These are phyloP conservation scores for Hippocampus kuda DNA, from an alignment of 2,797 vertebrate genomes.

Conservation along the genomic window DNA sequence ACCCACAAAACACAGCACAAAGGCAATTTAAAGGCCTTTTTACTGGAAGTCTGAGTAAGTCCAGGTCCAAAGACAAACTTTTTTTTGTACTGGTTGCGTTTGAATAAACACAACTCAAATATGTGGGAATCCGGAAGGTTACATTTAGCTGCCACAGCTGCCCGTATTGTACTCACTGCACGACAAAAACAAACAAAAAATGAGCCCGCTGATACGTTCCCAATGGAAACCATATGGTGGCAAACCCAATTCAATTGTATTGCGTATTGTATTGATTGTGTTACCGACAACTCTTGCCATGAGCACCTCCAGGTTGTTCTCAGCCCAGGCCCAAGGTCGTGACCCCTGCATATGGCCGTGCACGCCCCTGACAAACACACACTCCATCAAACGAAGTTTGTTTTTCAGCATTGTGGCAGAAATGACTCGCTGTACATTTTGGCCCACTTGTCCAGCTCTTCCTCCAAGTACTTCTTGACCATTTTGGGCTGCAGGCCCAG, in stretches of 20 bases:
- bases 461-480: slow-evolving; percentile 74
- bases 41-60: no score
- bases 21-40: no score
- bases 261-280: not conserved
- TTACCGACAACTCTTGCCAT: slow-evolving; percentile 84
- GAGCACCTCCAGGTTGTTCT: slow-evolving; percentile 72
- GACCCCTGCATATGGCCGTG: slow-evolving; percentile 76
- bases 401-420: not conserved
- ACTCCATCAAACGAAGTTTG: not conserved
- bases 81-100: no score
- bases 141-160: no score
- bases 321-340: slow-evolving; percentile 82
- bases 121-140: no score
- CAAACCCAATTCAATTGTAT: not conserved
- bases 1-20: not conserved
- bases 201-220: not conserved
- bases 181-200: not conserved
- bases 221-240: not conserved
- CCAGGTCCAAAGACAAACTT: no score
- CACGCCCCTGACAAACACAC: slow-evolving; percentile 62
- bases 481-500: slow-evolving; percentile 83
- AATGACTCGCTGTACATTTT: slow-evolving; percentile 60
- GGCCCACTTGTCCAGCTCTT: slow-evolving; percentile 91
- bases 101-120: no score
- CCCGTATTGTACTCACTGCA: no score